These are phyloP conservation scores for Melanotaenia trifasciata DNA, from an alignment of 2,797 vertebrate genomes.

Conservation along the genomic window DNA sequence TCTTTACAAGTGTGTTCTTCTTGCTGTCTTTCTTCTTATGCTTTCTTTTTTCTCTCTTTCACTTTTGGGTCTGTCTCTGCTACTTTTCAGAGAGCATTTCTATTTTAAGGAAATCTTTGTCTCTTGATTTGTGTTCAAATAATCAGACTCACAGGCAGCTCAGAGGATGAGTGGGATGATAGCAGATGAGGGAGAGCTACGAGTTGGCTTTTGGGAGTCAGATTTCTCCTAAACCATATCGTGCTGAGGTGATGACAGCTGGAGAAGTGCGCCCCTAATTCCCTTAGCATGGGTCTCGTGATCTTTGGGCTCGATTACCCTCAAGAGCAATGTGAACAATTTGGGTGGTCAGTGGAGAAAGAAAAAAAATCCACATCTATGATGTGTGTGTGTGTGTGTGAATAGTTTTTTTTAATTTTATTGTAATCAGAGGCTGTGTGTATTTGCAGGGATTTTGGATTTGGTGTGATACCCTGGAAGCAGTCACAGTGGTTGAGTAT, in stretches of 20 bases:
- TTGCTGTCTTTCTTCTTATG: slow-evolving; percentile 17
- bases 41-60: slow-evolving; percentile 2
- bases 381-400: not conserved
- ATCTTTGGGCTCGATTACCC: slow-evolving; percentile 55
- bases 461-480: slow-evolving; percentile 21
- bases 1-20: slow-evolving; percentile 35
- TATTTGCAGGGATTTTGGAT: slow-evolving; percentile 8
- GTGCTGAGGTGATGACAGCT: slow-evolving; percentile 75
- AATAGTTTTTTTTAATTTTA: not conserved
- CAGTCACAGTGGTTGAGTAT: slow-evolving; percentile 39
- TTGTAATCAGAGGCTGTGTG: slow-evolving; percentile 4
- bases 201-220: slow-evolving; percentile 51
- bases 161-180: slow-evolving; percentile 30
- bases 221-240: slow-evolving; percentile 72
- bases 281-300: slow-evolving; percentile 63
- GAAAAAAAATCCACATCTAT: slow-evolving; percentile 12
- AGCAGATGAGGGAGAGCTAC: slow-evolving; percentile 33
- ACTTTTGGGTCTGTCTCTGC: slow-evolving; percentile 28
- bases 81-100: slow-evolving; percentile 60
- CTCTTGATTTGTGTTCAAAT: slow-evolving; percentile 62
- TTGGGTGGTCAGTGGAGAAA: slow-evolving; percentile 46
- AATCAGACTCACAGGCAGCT: slow-evolving; percentile 55
- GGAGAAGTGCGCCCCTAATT: slow-evolving; percentile 72
- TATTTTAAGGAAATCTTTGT: slow-evolving; percentile 69
- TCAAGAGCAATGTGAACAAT: slow-evolving; percentile 29